phyloP scores from a whole-genome alignment of 2,797 vertebrate genomes.

The Orestias chungarensis region DNA sequence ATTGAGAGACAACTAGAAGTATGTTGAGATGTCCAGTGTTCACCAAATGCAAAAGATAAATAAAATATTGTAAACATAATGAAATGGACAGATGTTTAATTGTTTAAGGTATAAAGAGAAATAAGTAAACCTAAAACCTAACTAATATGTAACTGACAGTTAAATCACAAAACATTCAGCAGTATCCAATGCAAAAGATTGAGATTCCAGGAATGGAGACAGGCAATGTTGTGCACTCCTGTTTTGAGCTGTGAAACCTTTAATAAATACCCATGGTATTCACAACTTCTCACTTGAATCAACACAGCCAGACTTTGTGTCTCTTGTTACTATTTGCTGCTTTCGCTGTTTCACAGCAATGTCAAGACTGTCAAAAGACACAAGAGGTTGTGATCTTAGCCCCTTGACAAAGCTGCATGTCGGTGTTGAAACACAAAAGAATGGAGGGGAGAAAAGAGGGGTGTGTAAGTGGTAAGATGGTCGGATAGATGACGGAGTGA shows the following conservation, averaged over 20 bases:
- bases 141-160: conserved; percentile 51
- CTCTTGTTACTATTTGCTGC: conserved; percentile 26
- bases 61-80: conserved; percentile 2
- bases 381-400: conserved; percentile 50
- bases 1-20: conserved; percentile 31
- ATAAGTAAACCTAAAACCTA: conserved; percentile 11
- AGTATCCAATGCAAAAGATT: conserved; percentile 16
- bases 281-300: conserved; percentile 36
- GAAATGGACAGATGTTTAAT: background rate
- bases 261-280: conserved; percentile 31
- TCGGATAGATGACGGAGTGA: conserved; percentile 14
- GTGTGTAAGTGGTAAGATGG: conserved; percentile 15
- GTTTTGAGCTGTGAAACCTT: conserved; percentile 38
- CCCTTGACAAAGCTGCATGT: conserved; percentile 28
- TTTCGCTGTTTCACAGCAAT: conserved; percentile 47
- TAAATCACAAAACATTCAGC: conserved; percentile 33
- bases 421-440: conserved; percentile 17
- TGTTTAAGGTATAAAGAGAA: conserved; percentile 12
- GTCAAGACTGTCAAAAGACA: conserved; percentile 47
- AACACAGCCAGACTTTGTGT: conserved; percentile 44
- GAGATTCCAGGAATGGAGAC: conserved; percentile 20
- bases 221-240: conserved; percentile 23
- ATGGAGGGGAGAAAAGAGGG: background rate
- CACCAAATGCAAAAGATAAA: conserved; percentile 7
- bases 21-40: conserved; percentile 25